Evolutionary conservation across 1,140 invertebrate species (phyloP), one percentile per base, ranked within the genome.

Genomic region (Procambarus virginalis): DNA sequence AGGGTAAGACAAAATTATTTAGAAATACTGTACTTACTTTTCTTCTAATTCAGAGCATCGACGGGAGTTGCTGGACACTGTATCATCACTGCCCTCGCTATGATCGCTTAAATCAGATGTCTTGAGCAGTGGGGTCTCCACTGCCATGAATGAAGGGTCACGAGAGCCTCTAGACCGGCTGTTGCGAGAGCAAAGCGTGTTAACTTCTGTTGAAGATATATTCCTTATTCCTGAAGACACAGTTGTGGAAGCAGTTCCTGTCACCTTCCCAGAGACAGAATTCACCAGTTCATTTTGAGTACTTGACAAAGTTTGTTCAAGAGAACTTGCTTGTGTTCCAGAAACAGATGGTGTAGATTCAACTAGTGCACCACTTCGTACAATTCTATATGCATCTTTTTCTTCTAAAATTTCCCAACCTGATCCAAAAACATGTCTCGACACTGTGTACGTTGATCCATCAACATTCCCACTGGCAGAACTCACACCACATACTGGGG

Each of bases 21-120:
- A 34, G 34, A 34, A 73, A 20, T 34, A 34, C 8, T 22, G 51
- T 70, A 87, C 85, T 87, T 81, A 87, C 85, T 87, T 87, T 80
- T 87, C 85, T 49, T 87, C 85, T n/a, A 77, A 22, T 48, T 87
- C 60, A 70, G 85, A 87, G 60, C 85, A 77, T 0, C 64, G 85
- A 14, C 34, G 85, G 17, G 85, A 87, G 58, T 87, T 64, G 48
- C 85, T 87, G 34, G 85, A 81, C 14, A 87, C 85, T 22, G 85
- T 87, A 12, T 87, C 85, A 34, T 87, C 85, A 51, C 85, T 87
- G 48, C 85, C 85, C 45, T 87, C 77, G 48, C 85, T 87, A 14
- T 87, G 85, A 58, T 87, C 85, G 48, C 85, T 87, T 48, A 87
- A 34, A 22, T 87, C 85, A 5, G 85, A 87, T n/a, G 85, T 87